phyloP scores from a whole-genome alignment of 2,888 invertebrate species.

The Myopa testacea region DNA sequence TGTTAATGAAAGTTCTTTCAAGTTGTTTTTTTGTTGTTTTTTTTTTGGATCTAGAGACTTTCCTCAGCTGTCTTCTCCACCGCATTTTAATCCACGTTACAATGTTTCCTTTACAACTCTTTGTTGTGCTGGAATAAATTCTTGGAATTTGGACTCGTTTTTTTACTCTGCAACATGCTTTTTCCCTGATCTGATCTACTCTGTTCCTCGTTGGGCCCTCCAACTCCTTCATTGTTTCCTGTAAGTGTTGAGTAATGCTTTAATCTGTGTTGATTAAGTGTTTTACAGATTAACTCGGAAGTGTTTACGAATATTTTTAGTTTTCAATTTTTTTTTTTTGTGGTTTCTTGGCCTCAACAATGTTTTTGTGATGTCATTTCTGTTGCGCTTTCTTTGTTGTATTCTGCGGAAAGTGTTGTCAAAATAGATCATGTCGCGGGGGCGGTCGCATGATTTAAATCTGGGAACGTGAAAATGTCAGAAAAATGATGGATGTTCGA shows the following conservation, averaged over 20 bases:
- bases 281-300: constrained; percentile 49
- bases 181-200: neutral
- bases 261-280: constrained; percentile 66
- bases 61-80: too few species aligned
- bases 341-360: neutral
- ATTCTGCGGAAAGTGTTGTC: constrained; percentile 19
- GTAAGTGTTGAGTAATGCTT: constrained; percentile 65
- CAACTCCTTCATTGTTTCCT: constrained; percentile 7
- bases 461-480: neutral
- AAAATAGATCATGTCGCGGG: constrained; percentile 13
- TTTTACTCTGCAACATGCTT: neutral
- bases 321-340: neutral
- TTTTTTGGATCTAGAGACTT: too few species aligned
- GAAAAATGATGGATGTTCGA: constrained; percentile 12
- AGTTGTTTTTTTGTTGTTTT: too few species aligned
- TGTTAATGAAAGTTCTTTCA: too few species aligned
- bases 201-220: too few species aligned
- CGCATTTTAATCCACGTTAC: neutral
- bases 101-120: neutral
- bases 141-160: neutral
- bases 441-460: neutral
- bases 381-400: constrained; percentile 17
- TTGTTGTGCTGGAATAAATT: neutral
- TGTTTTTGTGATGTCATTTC: neutral
- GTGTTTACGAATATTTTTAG: constrained; percentile 25